Evolutionary conservation across 2,888 invertebrate genomes (phyloP).

Genomic region (Macropis europaea): DNA sequence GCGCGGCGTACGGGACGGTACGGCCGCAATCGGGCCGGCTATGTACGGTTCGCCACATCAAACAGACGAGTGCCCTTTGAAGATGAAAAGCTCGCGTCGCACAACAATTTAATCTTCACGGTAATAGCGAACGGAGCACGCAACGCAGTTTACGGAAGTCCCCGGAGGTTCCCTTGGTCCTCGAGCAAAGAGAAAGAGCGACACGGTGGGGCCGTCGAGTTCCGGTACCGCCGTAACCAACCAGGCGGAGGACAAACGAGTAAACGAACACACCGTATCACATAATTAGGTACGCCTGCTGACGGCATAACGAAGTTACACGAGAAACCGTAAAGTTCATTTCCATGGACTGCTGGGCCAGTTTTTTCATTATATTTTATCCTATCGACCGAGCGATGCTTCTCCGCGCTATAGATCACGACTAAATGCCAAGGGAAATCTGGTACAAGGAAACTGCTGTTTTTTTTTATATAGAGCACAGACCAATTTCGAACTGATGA

Average conservation of each 20-base stretch:
- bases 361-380: background rate
- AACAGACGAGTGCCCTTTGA: conserved; percentile 70
- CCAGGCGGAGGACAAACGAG: conserved; percentile 67
- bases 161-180: conserved; percentile 45
- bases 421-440: background rate
- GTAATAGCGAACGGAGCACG: conserved; percentile 61
- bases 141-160: conserved; percentile 60
- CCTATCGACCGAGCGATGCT: background rate
- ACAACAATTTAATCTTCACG: conserved; percentile 72
- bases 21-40: conserved; percentile 50
- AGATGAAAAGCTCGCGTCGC: conserved; percentile 69
- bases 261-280: conserved; percentile 65
- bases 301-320: conserved; percentile 64
- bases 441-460: no score
- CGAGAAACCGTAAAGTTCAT: conserved; percentile 37
- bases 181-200: conserved; percentile 27
- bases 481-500: no score
- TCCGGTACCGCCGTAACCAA: conserved; percentile 52
- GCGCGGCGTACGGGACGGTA: conserved; percentile 15
- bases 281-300: conserved; percentile 69
- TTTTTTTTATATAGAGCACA: no score
- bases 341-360: background rate
- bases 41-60: conserved; percentile 68
- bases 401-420: background rate
- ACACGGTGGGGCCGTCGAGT: conserved; percentile 6